Percentiles rank a stretch among this genome's conserved stretches.
Conservation (phyloP, 2,113 vertebrate species). For the Oenanthe oenanthe region DNA sequence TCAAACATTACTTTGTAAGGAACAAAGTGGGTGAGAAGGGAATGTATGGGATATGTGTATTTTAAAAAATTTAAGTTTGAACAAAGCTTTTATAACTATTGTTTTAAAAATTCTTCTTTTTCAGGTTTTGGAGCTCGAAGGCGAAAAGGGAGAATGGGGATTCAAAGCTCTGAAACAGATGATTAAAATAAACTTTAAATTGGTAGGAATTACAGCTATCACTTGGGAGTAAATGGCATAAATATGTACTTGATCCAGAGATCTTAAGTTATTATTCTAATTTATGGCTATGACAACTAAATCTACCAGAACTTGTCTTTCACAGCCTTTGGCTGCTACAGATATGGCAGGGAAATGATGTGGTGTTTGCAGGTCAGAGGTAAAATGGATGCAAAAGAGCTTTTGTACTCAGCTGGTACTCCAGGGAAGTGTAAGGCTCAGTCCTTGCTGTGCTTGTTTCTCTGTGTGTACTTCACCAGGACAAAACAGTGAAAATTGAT, state of each 20-base stretch:
- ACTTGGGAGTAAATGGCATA: background rate
- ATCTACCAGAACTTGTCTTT: background rate
- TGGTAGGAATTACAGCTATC: slow-evolving; percentile 81
- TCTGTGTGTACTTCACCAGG: background rate
- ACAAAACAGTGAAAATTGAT: background rate
- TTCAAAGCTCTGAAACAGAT: slow-evolving; percentile 99
- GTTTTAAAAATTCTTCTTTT: slow-evolving; percentile 44
- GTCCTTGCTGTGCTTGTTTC: background rate
- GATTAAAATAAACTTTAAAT: slow-evolving; percentile 99
- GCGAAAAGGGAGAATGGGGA: slow-evolving; percentile 99
- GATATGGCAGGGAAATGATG: background rate
- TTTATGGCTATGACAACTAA: background rate
- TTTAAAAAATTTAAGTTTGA: background rate
- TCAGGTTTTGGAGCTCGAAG: slow-evolving; percentile 97
- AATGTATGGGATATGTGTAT: background rate
- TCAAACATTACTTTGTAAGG: background rate
- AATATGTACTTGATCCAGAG: background rate
- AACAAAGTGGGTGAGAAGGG: rapidly evolving
- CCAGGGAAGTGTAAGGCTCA: background rate
- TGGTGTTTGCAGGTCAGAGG: background rate
- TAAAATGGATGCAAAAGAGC: background rate
- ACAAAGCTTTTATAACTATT: background rate
- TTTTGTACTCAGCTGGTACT: background rate
- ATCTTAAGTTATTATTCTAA: background rate
- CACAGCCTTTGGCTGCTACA: background rate